phyloP scores from a whole-genome alignment of 1,140 invertebrate genomes.

The Saccostrea glomerata region DNA sequence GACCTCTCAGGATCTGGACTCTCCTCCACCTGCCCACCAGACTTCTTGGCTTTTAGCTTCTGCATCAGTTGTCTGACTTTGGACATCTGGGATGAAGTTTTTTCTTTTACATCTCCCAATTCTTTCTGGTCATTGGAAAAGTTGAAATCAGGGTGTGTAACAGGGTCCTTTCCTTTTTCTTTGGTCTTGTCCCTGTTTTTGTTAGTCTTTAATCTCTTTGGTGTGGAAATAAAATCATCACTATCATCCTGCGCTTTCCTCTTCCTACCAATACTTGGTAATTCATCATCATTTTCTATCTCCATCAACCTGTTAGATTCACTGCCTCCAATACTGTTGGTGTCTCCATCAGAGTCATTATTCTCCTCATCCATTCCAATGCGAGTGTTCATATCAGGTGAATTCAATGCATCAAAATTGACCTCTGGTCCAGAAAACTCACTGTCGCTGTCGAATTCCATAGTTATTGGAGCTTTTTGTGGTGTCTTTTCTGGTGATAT shows the following conservation, averaged over 20 bases:
- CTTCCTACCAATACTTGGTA: neutral
- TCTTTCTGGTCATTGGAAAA: neutral
- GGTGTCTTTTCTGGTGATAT: neutral
- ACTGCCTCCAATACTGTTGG: neutral
- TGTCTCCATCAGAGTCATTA: neutral
- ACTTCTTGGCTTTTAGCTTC: slow-evolving; percentile 10
- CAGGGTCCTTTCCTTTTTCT: slow-evolving; percentile 3
- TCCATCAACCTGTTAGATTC: neutral
- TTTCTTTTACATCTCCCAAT: neutral
- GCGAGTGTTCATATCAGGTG: slow-evolving; percentile 13
- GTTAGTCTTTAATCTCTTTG: neutral
- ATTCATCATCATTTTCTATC: neutral
- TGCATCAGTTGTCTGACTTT: slow-evolving; percentile 12
- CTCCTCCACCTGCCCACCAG: neutral
- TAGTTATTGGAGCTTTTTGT: neutral
- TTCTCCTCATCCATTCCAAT: neutral
- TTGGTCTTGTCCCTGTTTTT: neutral
- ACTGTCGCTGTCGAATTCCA: slow-evolving; percentile 42
- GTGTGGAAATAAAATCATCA: neutral
- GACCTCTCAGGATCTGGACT: neutral
- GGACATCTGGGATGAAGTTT: neutral
- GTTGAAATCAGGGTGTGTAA: neutral
- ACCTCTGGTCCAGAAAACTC: slow-evolving; percentile 32
- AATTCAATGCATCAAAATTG: slow-evolving; percentile 38
- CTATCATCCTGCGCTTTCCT: neutral